These are phyloP conservation scores for Epinotia bilunana DNA, from an alignment of 2,888 invertebrate species.

Conservation along the genomic window DNA sequence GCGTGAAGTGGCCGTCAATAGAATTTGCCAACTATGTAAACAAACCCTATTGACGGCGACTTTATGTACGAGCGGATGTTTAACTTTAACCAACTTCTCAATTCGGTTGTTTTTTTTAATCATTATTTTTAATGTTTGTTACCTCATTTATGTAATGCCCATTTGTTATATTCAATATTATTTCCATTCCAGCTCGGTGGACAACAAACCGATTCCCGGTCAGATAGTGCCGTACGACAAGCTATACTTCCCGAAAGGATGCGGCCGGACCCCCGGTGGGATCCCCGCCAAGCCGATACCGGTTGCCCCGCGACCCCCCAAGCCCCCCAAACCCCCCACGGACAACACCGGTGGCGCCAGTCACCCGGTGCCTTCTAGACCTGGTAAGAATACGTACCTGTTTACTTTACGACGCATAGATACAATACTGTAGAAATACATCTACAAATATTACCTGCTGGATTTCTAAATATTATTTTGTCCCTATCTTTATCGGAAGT, in stretches of 20 bases:
- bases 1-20: too few relatives aligned
- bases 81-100: too few relatives aligned
- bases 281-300: slow-evolving; percentile 70
- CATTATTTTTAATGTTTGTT: too few relatives aligned
- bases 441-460: too few relatives aligned
- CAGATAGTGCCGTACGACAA: slow-evolving; percentile 87
- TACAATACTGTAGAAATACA: too few relatives aligned
- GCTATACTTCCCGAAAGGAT: slow-evolving; percentile 89
- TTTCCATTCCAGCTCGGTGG: slow-evolving; percentile 53
- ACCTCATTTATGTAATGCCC: too few relatives aligned
- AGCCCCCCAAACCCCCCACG: slow-evolving; percentile 56
- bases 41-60: too few relatives aligned
- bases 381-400: slow-evolving; percentile 50
- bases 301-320: slow-evolving; percentile 57
- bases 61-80: too few relatives aligned
- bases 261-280: slow-evolving; percentile 85
- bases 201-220: slow-evolving; percentile 70
- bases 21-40: too few relatives aligned
- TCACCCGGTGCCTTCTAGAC: slow-evolving; percentile 69
- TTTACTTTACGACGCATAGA: neutral
- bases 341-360: slow-evolving; percentile 75
- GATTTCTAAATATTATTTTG: too few relatives aligned
- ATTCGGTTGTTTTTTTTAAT: too few relatives aligned
- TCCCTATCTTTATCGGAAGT: too few relatives aligned
- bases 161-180: neutral